These are phyloP conservation scores for Platichthys stellatus DNA, from an alignment of 2,113 vertebrate species.

Conservation along the genomic window DNA sequence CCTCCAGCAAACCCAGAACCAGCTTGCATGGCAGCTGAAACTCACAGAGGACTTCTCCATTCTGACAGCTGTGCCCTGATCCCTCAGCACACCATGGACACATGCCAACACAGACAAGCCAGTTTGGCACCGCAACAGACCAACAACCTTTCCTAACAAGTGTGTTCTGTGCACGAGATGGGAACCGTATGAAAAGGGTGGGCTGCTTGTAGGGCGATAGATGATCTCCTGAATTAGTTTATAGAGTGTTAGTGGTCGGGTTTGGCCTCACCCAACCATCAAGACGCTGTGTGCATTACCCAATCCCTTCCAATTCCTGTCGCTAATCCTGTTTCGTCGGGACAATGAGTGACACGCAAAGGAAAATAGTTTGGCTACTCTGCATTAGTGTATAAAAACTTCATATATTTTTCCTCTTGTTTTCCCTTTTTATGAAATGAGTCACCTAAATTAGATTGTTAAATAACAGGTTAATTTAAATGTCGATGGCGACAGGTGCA, in stretches of 20 bases:
- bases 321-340: slow-evolving; percentile 44
- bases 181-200: slow-evolving; percentile 19
- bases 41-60: slow-evolving; percentile 23
- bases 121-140: slow-evolving; percentile 41
- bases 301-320: slow-evolving; percentile 21
- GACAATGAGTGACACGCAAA: slow-evolving; percentile 53
- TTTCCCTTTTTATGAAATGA: slow-evolving; percentile 1
- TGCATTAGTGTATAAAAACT: slow-evolving; percentile 18
- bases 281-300: slow-evolving; percentile 26
- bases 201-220: slow-evolving; percentile 13
- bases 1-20: slow-evolving; percentile 25
- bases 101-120: slow-evolving; percentile 41
- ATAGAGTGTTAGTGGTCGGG: not conserved
- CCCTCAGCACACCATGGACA: slow-evolving; percentile 34
- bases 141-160: slow-evolving; percentile 44
- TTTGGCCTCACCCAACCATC: slow-evolving; percentile 47
- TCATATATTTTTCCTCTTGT: no score
- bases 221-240: slow-evolving; percentile 28
- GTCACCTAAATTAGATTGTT: not conserved
- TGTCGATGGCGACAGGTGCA: not conserved
- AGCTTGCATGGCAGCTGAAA: slow-evolving; percentile 43
- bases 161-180: slow-evolving; percentile 31
- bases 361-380: slow-evolving; percentile 26
- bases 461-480: not conserved
- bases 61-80: slow-evolving; percentile 61